Percentiles rank a stretch among this genome's conserved stretches.
Evolutionary conservation across 2,797 vertebrate species (phyloP).

Genomic region (Leptoclinus maculatus): DNA sequence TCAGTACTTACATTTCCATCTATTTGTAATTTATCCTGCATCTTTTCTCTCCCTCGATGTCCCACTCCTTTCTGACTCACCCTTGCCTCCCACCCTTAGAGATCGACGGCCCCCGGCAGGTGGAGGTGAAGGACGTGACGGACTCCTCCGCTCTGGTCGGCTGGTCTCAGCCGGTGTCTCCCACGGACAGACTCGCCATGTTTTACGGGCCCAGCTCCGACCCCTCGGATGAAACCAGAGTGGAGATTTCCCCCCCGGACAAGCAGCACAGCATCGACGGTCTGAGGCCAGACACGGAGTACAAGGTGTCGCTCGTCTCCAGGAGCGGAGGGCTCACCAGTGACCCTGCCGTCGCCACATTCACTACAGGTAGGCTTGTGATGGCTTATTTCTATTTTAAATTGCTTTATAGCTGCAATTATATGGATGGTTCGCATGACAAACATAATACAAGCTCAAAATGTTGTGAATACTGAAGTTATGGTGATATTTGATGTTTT

Average conservation of each 20-base stretch:
- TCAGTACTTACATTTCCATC: background rate
- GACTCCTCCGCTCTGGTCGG: constrained; percentile 91
- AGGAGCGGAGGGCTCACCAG: constrained; percentile 84
- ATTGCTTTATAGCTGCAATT: background rate
- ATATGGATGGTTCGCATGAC: too few species aligned
- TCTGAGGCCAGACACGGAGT: constrained; percentile 91
- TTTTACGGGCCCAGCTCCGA: constrained; percentile 80
- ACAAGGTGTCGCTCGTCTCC: constrained; percentile 88
- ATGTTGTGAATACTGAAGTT: too few species aligned
- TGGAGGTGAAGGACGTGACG: constrained; percentile 89
- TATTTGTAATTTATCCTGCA: background rate
- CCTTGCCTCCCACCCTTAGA: constrained; percentile 73
- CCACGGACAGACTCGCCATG: constrained; percentile 86
- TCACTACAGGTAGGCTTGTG: constrained; percentile 88
- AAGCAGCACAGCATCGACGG: constrained; percentile 89
- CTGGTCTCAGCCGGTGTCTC: constrained; percentile 90
- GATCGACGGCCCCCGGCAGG: constrained; percentile 89
- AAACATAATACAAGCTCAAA: too few species aligned
- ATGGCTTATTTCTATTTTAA: background rate
- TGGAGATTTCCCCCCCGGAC: constrained; percentile 86
- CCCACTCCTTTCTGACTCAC: too few species aligned
- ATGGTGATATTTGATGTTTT: too few species aligned
- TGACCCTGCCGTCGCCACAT: constrained; percentile 83
- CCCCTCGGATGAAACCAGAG: constrained; percentile 81
- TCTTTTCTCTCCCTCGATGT: too few species aligned